These are phyloP conservation scores for Amorpha juglandis DNA, from an alignment of 2,888 invertebrate species.

Conservation along the genomic window DNA sequence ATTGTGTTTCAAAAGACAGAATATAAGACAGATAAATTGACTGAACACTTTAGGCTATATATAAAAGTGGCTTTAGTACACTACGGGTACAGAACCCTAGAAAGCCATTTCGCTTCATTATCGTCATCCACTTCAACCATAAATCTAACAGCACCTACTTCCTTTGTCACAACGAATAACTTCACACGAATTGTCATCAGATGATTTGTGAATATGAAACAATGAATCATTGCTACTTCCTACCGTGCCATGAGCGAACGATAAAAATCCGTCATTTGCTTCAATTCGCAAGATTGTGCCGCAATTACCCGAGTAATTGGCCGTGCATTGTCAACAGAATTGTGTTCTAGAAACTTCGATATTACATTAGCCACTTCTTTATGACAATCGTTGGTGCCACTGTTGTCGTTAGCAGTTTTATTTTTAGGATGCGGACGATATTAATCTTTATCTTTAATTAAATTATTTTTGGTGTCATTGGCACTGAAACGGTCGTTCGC, in stretches of 20 bases:
- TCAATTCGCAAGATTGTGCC: conserved; percentile 39
- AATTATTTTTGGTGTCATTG: background rate
- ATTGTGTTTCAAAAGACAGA: too few species aligned
- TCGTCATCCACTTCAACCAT: background rate
- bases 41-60: too few species aligned
- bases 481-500: background rate
- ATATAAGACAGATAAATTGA: too few species aligned
- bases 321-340: conserved; percentile 32
- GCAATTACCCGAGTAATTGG: conserved; percentile 40
- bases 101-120: too few species aligned
- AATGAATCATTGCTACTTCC: background rate
- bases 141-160: background rate
- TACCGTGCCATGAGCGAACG: conserved; percentile 27
- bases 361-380: background rate
- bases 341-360: background rate
- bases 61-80: too few species aligned
- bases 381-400: background rate
- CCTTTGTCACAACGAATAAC: background rate
- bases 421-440: background rate
- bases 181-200: conserved; percentile 7
- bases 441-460: background rate
- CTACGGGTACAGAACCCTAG: too few species aligned
- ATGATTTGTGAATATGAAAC: conserved; percentile 11
- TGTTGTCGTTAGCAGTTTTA: background rate
- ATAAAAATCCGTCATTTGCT: conserved; percentile 56